Evolutionary conservation across 2,113 vertebrate genomes (phyloP).

Genomic region (Lipophrys pholis): DNA sequence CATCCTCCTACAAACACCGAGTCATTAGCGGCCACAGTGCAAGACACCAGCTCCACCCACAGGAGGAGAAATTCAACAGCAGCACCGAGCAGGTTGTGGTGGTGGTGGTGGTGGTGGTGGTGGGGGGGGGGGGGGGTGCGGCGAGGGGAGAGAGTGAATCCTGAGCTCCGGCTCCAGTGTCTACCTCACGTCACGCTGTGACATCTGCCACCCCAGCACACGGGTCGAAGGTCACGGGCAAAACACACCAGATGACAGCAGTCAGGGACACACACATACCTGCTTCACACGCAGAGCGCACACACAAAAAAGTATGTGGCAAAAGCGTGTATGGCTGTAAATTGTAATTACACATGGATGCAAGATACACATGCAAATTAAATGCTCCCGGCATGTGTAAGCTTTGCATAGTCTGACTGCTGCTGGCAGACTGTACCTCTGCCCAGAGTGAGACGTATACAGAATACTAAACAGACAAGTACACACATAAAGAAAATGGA

Average conservation of each 20-base stretch:
- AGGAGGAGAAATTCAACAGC: constrained; percentile 28
- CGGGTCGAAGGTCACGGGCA: constrained; percentile 61
- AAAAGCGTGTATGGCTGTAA: neutral
- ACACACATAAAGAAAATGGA: neutral
- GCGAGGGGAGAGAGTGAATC: neutral
- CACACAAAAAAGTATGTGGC: constrained; percentile 1
- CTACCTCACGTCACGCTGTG: constrained; percentile 47
- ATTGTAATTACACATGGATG: constrained; percentile 24
- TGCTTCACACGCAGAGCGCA: constrained; percentile 11
- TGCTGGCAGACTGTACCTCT: constrained; percentile 29
- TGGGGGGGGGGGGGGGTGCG: no score
- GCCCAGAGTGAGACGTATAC: constrained; percentile 8
- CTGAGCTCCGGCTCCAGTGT: constrained; percentile 25
- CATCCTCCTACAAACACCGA: neutral
- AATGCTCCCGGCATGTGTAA: constrained; percentile 27
- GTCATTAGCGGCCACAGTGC: neutral
- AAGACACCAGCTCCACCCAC: constrained; percentile 44
- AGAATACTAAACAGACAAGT: constrained; percentile 48
- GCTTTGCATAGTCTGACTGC: constrained; percentile 2
- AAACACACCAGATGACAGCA: constrained; percentile 50
- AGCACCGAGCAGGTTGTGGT: neutral
- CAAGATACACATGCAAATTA: constrained; percentile 17
- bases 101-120: no score
- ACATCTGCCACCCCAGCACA: constrained; percentile 67
- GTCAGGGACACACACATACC: constrained; percentile 40